Percentiles rank a stretch among this genome's conserved stretches.
phyloP scores from a whole-genome alignment of 2,797 vertebrate genomes.

The Manis crassicaudata region DNA sequence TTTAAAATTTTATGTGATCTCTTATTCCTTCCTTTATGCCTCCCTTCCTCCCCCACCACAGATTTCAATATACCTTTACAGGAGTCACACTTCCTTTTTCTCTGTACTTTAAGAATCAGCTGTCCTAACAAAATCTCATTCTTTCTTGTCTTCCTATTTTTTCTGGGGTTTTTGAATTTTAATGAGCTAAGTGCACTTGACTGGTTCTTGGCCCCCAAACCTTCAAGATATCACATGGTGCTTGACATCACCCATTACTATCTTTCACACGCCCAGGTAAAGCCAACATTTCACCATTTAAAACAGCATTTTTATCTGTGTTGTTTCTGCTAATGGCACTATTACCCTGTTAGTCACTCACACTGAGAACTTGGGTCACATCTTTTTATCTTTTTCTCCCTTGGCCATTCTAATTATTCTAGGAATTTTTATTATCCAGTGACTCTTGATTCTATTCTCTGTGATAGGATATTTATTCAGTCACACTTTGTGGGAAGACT shows the following conservation, averaged over 20 bases:
- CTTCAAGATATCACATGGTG: not conserved
- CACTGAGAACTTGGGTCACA: not conserved
- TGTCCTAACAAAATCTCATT: not conserved
- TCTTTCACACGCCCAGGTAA: not conserved
- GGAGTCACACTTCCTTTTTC: not conserved
- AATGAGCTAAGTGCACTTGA: not conserved
- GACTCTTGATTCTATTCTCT: not conserved
- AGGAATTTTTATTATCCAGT: not conserved
- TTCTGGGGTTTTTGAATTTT: not conserved
- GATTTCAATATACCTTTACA: not conserved
- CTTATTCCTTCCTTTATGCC: not conserved
- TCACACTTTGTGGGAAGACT: not conserved
- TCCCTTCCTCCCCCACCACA: not conserved
- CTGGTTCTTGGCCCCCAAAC: not conserved
- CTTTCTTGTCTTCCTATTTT: not conserved
- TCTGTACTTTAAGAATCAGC: not conserved
- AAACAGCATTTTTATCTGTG: not conserved
- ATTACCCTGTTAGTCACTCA: not conserved
- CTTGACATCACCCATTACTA: not conserved
- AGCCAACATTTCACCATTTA: not conserved
- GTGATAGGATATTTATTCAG: not conserved
- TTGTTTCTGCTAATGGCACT: not conserved
- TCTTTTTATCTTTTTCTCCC: not conserved
- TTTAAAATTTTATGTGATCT: not conserved
- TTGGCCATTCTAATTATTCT: not conserved